Evolutionary conservation across 92 coral and sea anemone genomes (phyloP).

Genomic region (Epizoanthus illoricatus): DNA sequence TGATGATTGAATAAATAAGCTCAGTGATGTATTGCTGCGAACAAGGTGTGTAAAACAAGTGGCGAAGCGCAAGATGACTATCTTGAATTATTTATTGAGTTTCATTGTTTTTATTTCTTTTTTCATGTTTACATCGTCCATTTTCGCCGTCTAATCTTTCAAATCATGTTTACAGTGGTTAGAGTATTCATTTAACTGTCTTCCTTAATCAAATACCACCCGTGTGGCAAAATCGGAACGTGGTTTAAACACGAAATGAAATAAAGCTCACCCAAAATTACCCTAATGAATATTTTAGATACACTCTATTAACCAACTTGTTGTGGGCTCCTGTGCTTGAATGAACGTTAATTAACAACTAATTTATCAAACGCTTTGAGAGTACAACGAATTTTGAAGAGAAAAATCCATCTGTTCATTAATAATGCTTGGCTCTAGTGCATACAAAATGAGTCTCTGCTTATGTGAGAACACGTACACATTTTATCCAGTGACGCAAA

Average conservation of each 20-base stretch:
- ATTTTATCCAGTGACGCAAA: background rate
- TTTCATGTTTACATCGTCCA: slow-evolving; percentile 23
- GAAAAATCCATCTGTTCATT: background rate
- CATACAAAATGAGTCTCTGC: too few relatives aligned
- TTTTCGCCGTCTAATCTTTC: slow-evolving; percentile 30
- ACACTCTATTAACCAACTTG: background rate
- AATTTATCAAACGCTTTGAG: background rate
- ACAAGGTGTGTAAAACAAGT: background rate
- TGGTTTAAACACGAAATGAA: slow-evolving; percentile 10
- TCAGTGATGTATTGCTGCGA: too few relatives aligned
- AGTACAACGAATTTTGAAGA: background rate
- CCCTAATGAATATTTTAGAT: slow-evolving; percentile 29
- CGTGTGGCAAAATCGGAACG: slow-evolving; percentile 26
- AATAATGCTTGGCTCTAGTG: too few relatives aligned
- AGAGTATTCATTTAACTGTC: slow-evolving; percentile 21
- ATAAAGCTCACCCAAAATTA: background rate
- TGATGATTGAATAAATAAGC: too few relatives aligned
- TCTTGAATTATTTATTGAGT: background rate
- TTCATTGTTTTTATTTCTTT: background rate
- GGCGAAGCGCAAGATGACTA: background rate
- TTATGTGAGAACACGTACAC: too few relatives aligned
- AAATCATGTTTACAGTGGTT: slow-evolving; percentile 15
- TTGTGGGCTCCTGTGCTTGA: background rate
- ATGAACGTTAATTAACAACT: background rate
- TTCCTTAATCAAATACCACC: slow-evolving; percentile 29